Evolutionary conservation across 1,140 invertebrate genomes (phyloP).

Genomic region (Melipona quadrifasciata): DNA sequence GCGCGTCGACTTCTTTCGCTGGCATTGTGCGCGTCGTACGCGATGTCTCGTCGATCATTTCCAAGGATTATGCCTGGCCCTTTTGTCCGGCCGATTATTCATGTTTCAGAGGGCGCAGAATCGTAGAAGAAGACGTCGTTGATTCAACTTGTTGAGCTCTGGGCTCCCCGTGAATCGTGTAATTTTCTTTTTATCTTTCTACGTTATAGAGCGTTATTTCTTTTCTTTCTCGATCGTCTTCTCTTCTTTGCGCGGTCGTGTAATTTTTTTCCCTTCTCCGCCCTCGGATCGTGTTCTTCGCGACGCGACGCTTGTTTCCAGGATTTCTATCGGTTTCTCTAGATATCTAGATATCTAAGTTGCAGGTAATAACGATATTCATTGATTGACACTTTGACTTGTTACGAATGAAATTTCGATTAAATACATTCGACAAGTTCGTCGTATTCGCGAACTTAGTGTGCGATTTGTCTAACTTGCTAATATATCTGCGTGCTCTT

Average conservation of each 20-base stretch:
- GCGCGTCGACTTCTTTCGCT: conserved; percentile 44
- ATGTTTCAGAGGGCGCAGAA: conserved; percentile 18
- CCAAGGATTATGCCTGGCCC: conserved; percentile 33
- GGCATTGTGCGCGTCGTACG: conserved; percentile 54
- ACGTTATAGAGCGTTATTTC: not conserved
- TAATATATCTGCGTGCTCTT: too few species aligned
- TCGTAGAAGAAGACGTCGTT: conserved; percentile 25
- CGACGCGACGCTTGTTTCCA: too few species aligned
- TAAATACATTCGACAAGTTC: too few species aligned
- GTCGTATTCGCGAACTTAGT: too few species aligned
- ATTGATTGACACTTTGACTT: too few species aligned
- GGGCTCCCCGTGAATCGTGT: not conserved
- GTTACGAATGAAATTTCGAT: too few species aligned
- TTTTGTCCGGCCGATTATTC: conserved; percentile 35
- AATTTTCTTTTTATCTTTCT: not conserved
- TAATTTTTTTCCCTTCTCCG: too few species aligned
- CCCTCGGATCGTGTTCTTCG: too few species aligned
- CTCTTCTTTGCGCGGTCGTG: not conserved
- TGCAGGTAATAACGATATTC: too few species aligned
- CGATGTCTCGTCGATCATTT: conserved; percentile 51
- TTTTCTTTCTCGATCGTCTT: not conserved
- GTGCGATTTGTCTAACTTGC: too few species aligned
- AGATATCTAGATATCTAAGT: too few species aligned
- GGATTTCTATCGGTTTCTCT: too few species aligned
- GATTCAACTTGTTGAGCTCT: conserved; percentile 19